Percentiles rank a stretch among this genome's conserved stretches.
Conservation (phyloP, 1,140 invertebrate genomes). For the Vollenhovia emeryi region DNA sequence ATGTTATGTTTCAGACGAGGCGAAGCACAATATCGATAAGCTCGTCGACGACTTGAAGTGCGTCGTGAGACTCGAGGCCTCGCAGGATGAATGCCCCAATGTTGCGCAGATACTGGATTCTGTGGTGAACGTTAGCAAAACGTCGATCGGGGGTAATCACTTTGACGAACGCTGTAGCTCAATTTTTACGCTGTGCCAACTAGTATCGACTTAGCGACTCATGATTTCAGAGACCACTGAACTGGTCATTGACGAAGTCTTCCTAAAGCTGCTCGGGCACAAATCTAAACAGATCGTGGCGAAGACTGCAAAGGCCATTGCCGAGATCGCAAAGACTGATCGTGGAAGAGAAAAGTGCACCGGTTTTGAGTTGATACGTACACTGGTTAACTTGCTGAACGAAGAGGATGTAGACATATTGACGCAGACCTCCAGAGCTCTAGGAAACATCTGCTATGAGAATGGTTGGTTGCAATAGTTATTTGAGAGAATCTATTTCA, state of each 20-base stretch:
- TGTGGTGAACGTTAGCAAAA: conserved; percentile 69
- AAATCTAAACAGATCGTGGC: conserved; percentile 75
- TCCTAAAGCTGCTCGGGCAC: conserved; percentile 75
- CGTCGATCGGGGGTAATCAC: conserved; percentile 70
- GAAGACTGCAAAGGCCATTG: conserved; percentile 88
- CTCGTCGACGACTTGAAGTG: conserved; percentile 67
- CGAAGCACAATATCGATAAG: conserved; percentile 67
- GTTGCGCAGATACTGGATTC: conserved; percentile 72
- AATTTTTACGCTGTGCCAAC: conserved; percentile 1
- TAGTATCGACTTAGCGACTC: neutral
- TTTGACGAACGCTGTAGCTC: neutral
- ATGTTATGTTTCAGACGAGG: conserved; percentile 63
- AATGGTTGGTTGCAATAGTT: conserved; percentile 87
- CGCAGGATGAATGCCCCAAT: conserved; percentile 51
- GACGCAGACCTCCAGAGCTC: conserved; percentile 91
- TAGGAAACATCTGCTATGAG: conserved; percentile 95
- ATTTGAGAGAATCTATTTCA: conserved; percentile 68
- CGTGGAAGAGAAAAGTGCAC: conserved; percentile 89
- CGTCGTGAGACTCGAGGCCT: conserved; percentile 62
- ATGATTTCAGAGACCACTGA: conserved; percentile 71
- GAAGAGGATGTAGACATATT: conserved; percentile 85
- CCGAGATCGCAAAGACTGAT: conserved; percentile 90
- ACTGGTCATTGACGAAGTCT: conserved; percentile 76
- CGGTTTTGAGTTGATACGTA: conserved; percentile 86
- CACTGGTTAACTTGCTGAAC: conserved; percentile 86